Evolutionary conservation across 2,888 invertebrate species (phyloP).

Genomic region (Linnaemya tessellans): DNA sequence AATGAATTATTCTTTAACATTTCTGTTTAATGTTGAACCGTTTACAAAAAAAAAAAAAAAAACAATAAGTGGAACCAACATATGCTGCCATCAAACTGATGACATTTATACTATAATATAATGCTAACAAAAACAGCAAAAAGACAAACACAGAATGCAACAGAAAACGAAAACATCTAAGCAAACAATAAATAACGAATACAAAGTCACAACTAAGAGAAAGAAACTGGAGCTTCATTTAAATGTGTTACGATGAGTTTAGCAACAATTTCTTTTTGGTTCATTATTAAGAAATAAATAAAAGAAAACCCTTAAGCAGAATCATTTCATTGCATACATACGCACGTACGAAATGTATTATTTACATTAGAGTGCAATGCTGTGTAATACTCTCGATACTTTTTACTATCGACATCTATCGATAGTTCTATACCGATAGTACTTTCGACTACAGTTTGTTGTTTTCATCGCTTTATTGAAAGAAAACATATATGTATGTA

Average conservation of each 20-base stretch:
- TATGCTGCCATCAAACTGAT: slow-evolving; percentile 54
- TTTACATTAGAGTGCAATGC: too few species aligned
- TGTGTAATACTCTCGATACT: too few species aligned
- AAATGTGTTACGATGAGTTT: slow-evolving; percentile 40
- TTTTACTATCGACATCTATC: too few species aligned
- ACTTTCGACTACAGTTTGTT: too few species aligned
- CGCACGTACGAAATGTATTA: too few species aligned
- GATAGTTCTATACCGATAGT: too few species aligned
- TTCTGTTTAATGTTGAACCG: slow-evolving; percentile 1
- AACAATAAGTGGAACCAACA: slow-evolving; percentile 52
- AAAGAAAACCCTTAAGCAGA: slow-evolving; percentile 29
- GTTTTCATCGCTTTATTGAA: too few species aligned
- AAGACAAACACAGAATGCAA: slow-evolving; percentile 5
- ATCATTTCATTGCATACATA: slow-evolving; percentile 19
- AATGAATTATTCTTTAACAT: background rate
- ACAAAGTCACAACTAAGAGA: slow-evolving; percentile 24
- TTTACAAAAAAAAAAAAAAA: background rate
- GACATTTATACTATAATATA: slow-evolving; percentile 59
- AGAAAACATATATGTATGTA: too few species aligned
- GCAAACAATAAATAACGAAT: background rate
- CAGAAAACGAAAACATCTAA: background rate
- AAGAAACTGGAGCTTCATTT: slow-evolving; percentile 63
- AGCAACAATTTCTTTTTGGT: slow-evolving; percentile 25
- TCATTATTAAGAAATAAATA: slow-evolving; percentile 36
- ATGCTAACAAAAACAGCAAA: slow-evolving; percentile 28